Base-by-base conservation (phyloP, 2,888 invertebrate genomes). In the Mythimna impura region DNA sequence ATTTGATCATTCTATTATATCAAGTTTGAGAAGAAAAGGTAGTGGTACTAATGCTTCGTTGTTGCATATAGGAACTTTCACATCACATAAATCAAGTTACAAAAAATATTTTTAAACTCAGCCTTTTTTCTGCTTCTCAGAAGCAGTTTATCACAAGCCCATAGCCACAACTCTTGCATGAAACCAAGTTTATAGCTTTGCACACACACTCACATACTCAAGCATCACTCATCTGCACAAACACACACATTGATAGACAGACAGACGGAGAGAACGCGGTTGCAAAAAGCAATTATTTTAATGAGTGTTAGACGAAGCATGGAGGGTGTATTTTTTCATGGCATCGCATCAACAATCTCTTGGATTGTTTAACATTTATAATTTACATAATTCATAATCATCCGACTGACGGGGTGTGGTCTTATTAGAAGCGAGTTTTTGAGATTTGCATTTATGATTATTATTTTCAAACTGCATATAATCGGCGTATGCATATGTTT, bases 341-440 rank as follows among this genome's bases (percentile, higher is more conserved):
- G 89, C 91, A 92, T 90, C 92, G 92, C 92, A 90, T 91, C 91
- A 90, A 90, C 92, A 93, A 94, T 93, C 93, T 94, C 93, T 93
- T 86, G 92, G 93, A 93, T 93, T 94, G 93, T 93, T 93, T 93
- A 92, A 92, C 93, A 91, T 93, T 94, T 91, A 91, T 93, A 93
- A 94, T 95, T 95, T 94, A 94, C 95, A 95, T 95, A 95, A 94
- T 94, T 95, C 92, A 94, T 94, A 94, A 94, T 93, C 92, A 91
- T 89, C 89, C 85, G 88, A 83, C 81, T 82, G 73, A 61, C 58
- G 70, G 83, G 86, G 86, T 73, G 80, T 65, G 90, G 92, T 82
- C 55, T 7, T 22, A 83, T 72, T 91, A 84, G 4, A 4, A 89
- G 92, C 92, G 93, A 79, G 60, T 68, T 22, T 20, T 17, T 22